Evolutionary conservation across 2,113 vertebrate species (phyloP).

Genomic region (Stigmatopora nigra): DNA sequence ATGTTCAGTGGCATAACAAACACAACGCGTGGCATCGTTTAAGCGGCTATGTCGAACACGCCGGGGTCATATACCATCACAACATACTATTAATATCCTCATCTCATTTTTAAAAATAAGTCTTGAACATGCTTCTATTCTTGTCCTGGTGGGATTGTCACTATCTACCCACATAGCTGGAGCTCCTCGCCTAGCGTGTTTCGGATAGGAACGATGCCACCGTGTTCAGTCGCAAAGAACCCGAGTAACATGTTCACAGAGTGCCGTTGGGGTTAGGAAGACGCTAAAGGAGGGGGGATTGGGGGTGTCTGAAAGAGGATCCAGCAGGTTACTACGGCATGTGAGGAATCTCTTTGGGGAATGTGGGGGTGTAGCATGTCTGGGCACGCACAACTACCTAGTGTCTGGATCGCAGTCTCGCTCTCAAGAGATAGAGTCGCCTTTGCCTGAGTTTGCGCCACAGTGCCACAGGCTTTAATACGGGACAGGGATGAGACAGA

Average conservation of each 20-base stretch:
- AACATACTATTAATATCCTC: conserved; percentile 38
- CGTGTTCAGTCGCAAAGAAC: not conserved
- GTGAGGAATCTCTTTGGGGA: conserved; percentile 66
- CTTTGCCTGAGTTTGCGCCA: conserved; percentile 61
- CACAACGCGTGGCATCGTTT: not conserved
- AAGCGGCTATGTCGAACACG: conserved; percentile 1
- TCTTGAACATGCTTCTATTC: conserved; percentile 28
- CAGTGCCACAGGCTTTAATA: conserved; percentile 60
- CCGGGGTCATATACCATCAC: conserved; percentile 23
- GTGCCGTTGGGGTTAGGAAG: conserved; percentile 17
- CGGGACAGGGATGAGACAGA: conserved; percentile 44
- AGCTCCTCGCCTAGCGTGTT: conserved; percentile 18
- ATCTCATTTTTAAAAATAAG: conserved; percentile 40
- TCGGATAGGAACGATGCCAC: not conserved
- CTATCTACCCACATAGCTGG: conserved; percentile 10
- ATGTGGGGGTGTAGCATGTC: conserved; percentile 45
- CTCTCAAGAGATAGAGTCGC: conserved; percentile 29
- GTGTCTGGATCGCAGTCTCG: conserved; percentile 40
- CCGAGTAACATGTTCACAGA: conserved; percentile 22
- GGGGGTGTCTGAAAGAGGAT: conserved; percentile 49
- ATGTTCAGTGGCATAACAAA: not conserved
- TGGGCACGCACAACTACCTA: conserved; percentile 55
- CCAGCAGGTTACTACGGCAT: conserved; percentile 73
- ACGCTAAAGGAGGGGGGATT: conserved; percentile 18
- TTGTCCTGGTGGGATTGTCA: conserved; percentile 6